These are phyloP conservation scores for Athalia cordata DNA, from an alignment of 2,888 invertebrate species.

Conservation along the genomic window DNA sequence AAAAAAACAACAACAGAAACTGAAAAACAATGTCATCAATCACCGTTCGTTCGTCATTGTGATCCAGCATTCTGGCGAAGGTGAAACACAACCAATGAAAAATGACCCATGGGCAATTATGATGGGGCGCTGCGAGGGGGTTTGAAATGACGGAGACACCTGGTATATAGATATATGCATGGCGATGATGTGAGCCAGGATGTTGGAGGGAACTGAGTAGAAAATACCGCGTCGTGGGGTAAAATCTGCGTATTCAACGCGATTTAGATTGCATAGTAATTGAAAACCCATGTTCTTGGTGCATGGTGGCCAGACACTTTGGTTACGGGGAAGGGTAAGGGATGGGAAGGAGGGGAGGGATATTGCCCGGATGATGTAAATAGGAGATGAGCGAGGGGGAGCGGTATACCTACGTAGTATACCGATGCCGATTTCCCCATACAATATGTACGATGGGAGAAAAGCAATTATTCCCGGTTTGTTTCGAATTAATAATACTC, in stretches of 20 bases:
- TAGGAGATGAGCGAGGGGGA: constrained; percentile 29
- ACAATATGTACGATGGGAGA: neutral
- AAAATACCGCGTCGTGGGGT: constrained; percentile 42
- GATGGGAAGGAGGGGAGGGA: constrained; percentile 1
- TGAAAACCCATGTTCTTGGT: constrained; percentile 48
- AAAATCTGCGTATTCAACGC: constrained; percentile 46
- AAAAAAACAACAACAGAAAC: constrained; percentile 5
- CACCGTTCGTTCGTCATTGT: constrained; percentile 51
- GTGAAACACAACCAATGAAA: constrained; percentile 61
- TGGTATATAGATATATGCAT: neutral
- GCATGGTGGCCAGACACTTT: constrained; percentile 42
- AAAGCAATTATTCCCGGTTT: constrained; percentile 32
- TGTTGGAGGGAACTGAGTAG: neutral
- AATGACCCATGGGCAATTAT: constrained; percentile 66
- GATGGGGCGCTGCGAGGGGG: constrained; percentile 52
- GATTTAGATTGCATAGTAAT: constrained; percentile 47
- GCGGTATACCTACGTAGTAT: neutral
- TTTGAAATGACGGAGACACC: constrained; percentile 7
- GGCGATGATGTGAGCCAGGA: neutral
- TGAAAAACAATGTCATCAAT: constrained; percentile 55
- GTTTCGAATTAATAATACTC: constrained; percentile 39
- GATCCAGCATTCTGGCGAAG: constrained; percentile 48
- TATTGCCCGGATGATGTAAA: constrained; percentile 38
- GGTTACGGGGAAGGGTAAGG: constrained; percentile 5
- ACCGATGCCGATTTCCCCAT: neutral